Evolutionary conservation across 2,113 vertebrate species (phyloP).

Genomic region (Fregetta grallaria): DNA sequence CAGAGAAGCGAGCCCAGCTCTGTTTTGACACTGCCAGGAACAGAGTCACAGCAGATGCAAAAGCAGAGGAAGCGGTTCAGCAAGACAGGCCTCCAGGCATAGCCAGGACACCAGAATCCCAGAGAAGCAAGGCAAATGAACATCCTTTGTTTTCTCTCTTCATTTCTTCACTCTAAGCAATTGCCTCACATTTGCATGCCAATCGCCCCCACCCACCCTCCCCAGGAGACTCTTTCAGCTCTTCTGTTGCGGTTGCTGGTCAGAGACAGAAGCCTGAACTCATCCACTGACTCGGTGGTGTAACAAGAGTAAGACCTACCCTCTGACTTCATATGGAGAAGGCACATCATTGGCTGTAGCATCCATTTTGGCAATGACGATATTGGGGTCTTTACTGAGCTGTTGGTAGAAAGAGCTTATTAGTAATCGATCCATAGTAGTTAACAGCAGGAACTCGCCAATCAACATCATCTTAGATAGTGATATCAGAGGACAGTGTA

Average conservation of each 20-base stretch:
- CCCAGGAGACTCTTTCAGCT: background rate
- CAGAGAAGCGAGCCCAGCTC: background rate
- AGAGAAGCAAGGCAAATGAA: background rate
- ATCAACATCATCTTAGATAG: background rate
- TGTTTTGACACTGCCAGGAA: background rate
- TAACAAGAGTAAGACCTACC: slow-evolving; percentile 74
- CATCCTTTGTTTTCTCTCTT: background rate
- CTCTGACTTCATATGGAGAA: slow-evolving; percentile 92
- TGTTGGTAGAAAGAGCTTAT: slow-evolving; percentile 57
- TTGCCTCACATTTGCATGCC: background rate
- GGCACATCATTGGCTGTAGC: slow-evolving; percentile 98
- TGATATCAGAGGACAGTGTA: background rate
- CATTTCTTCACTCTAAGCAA: background rate
- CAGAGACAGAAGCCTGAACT: background rate
- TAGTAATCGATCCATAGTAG: background rate
- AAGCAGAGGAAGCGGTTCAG: background rate
- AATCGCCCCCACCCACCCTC: rapidly evolving
- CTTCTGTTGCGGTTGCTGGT: background rate
- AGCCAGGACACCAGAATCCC: background rate
- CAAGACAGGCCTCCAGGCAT: background rate
- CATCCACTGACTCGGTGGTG: rapidly evolving
- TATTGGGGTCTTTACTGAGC: slow-evolving; percentile 87
- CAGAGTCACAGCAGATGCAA: background rate
- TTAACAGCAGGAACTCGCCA: background rate
- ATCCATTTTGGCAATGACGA: slow-evolving; percentile 98